Conservation (phyloP, 2,888 invertebrate genomes). For the Thelaira solivaga region DNA sequence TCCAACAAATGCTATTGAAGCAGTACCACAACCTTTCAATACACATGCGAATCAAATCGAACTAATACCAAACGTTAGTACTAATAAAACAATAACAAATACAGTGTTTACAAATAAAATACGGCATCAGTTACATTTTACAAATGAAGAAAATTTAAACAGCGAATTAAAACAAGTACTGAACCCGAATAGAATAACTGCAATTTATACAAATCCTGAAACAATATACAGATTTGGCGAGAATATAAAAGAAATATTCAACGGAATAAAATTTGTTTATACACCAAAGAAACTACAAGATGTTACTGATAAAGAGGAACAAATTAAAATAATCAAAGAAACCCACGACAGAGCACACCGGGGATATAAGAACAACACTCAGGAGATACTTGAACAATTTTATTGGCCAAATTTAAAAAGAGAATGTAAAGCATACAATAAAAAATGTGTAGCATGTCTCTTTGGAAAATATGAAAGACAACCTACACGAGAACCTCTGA, state of each 20-base stretch:
- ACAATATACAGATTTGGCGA: not conserved
- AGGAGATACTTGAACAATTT: no score
- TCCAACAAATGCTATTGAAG: not conserved
- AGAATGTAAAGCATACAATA: not conserved
- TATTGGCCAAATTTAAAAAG: not conserved
- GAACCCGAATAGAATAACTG: not conserved
- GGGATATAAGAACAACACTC: not conserved
- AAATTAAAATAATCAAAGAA: constrained; percentile 1
- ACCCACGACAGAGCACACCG: not conserved
- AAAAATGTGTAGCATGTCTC: not conserved
- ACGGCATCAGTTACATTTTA: no score
- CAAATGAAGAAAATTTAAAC: not conserved
- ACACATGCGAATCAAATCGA: not conserved
- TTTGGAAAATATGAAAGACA: not conserved
- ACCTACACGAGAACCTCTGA: not conserved
- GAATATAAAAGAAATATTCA: no score
- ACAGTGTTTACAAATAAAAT: not conserved
- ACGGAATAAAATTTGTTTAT: not conserved
- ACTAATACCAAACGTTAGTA: not conserved
- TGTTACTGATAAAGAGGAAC: not conserved
- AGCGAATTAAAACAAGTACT: not conserved
- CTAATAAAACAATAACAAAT: not conserved
- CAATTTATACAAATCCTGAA: not conserved
- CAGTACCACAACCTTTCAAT: constrained; percentile 1
- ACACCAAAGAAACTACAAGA: not conserved